A percentile compares a stretch with the other conserved stretches of the same genome.
phyloP scores from a whole-genome alignment of 2,797 vertebrate species.

The Lacerta agilis region DNA sequence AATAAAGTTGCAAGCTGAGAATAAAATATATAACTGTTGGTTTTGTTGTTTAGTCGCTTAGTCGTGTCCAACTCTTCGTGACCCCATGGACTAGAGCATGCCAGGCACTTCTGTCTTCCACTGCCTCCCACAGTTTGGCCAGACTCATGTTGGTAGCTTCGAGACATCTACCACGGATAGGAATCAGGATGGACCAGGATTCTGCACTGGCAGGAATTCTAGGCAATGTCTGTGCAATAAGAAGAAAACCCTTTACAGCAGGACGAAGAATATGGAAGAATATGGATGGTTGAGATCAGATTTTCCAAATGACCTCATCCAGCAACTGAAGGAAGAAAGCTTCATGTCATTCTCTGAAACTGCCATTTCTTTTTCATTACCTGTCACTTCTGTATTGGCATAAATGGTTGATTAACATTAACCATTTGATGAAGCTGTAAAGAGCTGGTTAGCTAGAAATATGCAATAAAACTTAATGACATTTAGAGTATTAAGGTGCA shows the following conservation, averaged over 20 bases:
- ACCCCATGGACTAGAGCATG: too few species aligned
- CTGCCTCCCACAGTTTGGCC: too few species aligned
- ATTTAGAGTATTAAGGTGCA: constrained; percentile 46
- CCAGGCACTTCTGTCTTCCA: too few species aligned
- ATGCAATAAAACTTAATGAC: constrained; percentile 21
- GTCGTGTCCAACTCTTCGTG: too few species aligned
- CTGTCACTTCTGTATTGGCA: constrained; percentile 1
- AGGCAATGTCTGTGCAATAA: too few species aligned
- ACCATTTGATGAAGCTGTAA: constrained; percentile 41
- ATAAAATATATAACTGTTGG: not conserved
- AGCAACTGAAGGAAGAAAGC: not conserved
- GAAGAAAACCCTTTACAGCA: not conserved
- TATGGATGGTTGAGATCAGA: not conserved
- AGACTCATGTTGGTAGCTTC: too few species aligned
- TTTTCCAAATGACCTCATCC: not conserved
- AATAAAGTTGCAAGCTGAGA: not conserved
- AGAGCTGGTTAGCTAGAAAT: constrained; percentile 39
- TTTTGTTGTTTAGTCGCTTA: too few species aligned
- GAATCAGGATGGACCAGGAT: not conserved
- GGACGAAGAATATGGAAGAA: not conserved
- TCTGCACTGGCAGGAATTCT: not conserved
- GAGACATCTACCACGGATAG: too few species aligned
- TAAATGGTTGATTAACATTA: constrained; percentile 34
- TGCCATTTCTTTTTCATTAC: constrained; percentile 17
- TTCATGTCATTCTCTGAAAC: not conserved